These are phyloP conservation scores for Chironomus riparius DNA, from an alignment of 2,888 invertebrate genomes.

Conservation along the genomic window DNA sequence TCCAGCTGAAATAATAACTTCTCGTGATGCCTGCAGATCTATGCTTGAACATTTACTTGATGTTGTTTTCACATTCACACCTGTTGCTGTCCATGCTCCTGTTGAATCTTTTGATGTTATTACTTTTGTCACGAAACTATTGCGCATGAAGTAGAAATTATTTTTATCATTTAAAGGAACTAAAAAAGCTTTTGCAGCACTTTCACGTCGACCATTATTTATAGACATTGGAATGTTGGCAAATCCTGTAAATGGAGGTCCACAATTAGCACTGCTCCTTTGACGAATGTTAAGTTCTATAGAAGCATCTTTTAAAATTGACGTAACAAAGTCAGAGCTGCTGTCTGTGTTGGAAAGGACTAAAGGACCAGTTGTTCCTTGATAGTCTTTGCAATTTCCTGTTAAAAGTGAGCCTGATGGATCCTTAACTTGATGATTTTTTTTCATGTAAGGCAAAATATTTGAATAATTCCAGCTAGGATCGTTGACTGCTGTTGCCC, in stretches of 20 bases:
- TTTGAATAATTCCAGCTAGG: neutral
- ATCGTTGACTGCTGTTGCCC: neutral
- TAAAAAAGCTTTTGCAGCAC: neutral
- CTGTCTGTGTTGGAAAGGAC: neutral
- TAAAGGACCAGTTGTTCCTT: neutral
- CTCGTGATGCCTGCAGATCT: slow-evolving; percentile 46
- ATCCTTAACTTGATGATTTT: neutral
- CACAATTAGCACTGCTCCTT: neutral
- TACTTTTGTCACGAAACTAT: slow-evolving; percentile 28
- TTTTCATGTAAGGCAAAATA: neutral
- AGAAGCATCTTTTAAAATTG: neutral
- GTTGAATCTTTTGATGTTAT: slow-evolving; percentile 27
- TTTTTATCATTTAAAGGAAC: neutral
- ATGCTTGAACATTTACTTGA: neutral
- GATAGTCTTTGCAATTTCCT: neutral
- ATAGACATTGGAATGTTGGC: neutral
- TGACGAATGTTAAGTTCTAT: neutral
- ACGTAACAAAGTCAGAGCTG: neutral
- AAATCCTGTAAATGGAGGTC: neutral
- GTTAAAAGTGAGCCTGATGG: neutral
- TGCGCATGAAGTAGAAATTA: neutral
- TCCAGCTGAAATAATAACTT: slow-evolving; percentile 67
- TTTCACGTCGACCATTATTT: neutral
- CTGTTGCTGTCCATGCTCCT: slow-evolving; percentile 28
- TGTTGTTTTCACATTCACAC: neutral